Conservation (phyloP, 2,113 vertebrate species). For the Poeciliopsis turrubarensis region DNA sequence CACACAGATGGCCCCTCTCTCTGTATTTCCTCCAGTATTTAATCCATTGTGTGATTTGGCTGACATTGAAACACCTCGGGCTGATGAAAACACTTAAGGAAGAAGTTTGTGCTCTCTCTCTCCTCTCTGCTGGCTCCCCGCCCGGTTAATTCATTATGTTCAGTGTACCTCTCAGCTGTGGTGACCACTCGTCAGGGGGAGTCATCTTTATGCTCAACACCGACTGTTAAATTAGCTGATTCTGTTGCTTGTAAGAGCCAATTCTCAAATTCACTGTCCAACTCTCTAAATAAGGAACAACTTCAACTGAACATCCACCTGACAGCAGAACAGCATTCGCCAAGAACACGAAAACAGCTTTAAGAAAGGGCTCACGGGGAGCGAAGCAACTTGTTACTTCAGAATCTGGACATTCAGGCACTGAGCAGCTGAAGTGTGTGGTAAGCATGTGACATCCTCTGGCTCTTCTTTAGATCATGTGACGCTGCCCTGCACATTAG, state of each 20-base stretch:
- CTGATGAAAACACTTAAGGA: conserved; percentile 29
- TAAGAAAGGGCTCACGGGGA: neutral
- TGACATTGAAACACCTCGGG: conserved; percentile 49
- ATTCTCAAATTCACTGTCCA: conserved; percentile 18
- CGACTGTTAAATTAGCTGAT: conserved; percentile 34
- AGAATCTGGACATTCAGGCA: neutral
- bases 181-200: conserved; percentile 38
- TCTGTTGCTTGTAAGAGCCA: conserved; percentile 1
- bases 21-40: conserved; percentile 34
- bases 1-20: conserved; percentile 15
- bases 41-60: conserved; percentile 56
- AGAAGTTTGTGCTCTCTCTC: conserved; percentile 25
- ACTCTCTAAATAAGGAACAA: neutral
- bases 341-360: neutral
- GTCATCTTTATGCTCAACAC: conserved; percentile 29
- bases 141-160: conserved; percentile 72
- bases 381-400: neutral
- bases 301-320: conserved; percentile 8
- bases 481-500: neutral
- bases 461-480: neutral
- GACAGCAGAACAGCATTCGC: neutral
- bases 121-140: conserved; percentile 37
- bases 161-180: conserved; percentile 16
- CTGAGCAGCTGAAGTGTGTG: rapidly evolving
- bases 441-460: neutral